Evolutionary conservation across 1,140 invertebrate genomes (phyloP).

Genomic region (Cydia strobilella): DNA sequence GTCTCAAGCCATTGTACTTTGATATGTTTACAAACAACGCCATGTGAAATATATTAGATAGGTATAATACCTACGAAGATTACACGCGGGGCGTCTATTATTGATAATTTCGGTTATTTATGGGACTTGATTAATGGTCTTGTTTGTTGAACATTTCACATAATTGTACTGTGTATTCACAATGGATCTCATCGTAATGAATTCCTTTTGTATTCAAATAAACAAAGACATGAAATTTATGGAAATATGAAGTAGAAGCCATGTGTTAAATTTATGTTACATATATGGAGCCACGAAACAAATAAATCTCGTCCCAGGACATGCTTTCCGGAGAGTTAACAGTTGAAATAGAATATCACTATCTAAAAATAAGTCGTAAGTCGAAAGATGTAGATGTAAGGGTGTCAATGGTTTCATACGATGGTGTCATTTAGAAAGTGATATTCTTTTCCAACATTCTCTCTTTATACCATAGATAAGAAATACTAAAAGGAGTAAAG

Average conservation of each 20-base stretch:
- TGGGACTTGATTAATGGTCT: conserved; percentile 11
- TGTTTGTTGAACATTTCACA: background rate
- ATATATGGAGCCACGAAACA: background rate
- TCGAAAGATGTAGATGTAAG: background rate
- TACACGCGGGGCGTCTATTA: conserved; percentile 1
- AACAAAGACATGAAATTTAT: background rate
- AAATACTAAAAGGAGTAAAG: too few relatives aligned
- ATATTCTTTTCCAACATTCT: too few relatives aligned
- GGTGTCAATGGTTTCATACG: background rate
- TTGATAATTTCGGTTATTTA: conserved; percentile 17
- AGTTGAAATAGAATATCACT: background rate
- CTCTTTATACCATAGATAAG: too few relatives aligned
- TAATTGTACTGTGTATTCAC: background rate
- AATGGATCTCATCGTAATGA: background rate
- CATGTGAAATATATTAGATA: conserved; percentile 2
- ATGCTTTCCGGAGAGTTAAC: background rate
- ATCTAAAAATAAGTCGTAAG: background rate
- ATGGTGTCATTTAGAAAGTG: too few relatives aligned
- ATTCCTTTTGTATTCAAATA: background rate
- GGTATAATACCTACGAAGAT: too few relatives aligned
- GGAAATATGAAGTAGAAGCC: too few relatives aligned
- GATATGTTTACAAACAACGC: background rate
- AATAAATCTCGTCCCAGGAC: background rate
- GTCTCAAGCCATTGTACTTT: conserved; percentile 2
- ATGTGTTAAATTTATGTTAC: too few relatives aligned